Base-by-base conservation (phyloP, 2,888 invertebrate species). In the Xiphydria camelus region DNA sequence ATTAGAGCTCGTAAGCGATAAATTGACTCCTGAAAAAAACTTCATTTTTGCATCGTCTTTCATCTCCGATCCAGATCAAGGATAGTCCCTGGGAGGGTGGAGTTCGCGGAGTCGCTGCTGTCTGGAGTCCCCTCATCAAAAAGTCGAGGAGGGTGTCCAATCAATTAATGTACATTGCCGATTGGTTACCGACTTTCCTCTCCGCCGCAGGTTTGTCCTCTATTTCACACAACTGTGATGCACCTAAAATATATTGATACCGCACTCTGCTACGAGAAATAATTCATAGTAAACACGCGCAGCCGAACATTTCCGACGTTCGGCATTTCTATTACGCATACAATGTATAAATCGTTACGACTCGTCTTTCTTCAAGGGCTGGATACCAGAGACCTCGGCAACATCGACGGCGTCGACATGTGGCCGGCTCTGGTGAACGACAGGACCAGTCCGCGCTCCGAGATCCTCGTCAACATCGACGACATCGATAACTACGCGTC, bases 21-120 rank as follows among this genome's bases (percentile, higher is more conserved):
- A n/a, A n/a, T n/a, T n/a, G n/a, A n/a, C n/a, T n/a, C n/a, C n/a
- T n/a, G n/a, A n/a, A n/a, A n/a, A n/a, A n/a, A n/a, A n/a, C n/a
- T n/a, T n/a, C n/a, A n/a, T n/a, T n/a, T n/a, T n/a, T n/a, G n/a
- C n/a, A n/a, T n/a, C n/a, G n/a, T n/a, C n/a, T n/a, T n/a, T n/a
- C n/a, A n/a, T n/a, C 2, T 50, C 21, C 53, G n/a, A n/a, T 65
- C 2, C 51, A 79, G 80, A 80, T 81, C 61, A 84, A 84, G 61
- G 71, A 78, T 53, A 80, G 82, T 9, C 68, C 82, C 1, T 85
- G 82, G 82, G 85, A 85, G 68, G 85, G 85, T 6, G 83, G 82
- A 2, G 78, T 82, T 0, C 71, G 82, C 17, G 82, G 80, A 0
- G 77, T 77, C 1, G 80, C 80, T 0, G 78, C 82, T 9, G 58